Conservation (phyloP, 2,113 vertebrate species). For the Corvus hawaiiensis region DNA sequence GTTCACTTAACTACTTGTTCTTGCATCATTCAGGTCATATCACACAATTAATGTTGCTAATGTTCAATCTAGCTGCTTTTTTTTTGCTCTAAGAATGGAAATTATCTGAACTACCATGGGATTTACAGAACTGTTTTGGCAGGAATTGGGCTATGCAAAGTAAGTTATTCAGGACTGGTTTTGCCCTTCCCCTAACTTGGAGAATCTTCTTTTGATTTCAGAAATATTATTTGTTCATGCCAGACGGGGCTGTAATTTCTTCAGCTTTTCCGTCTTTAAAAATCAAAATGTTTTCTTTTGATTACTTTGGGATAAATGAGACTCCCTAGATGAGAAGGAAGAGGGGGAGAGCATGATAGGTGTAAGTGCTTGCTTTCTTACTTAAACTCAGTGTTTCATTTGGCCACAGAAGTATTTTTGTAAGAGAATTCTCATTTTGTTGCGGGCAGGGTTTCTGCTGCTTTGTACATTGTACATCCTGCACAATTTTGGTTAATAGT, state of each 20-base stretch:
- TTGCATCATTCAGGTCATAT: constrained; percentile 49
- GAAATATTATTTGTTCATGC: not conserved
- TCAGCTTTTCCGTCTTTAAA: not conserved
- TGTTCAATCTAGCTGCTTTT: not conserved
- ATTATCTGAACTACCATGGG: constrained; percentile 39
- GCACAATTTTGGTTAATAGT: not conserved
- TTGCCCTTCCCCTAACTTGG: constrained; percentile 38
- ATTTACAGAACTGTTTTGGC: constrained; percentile 32
- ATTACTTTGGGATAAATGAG: constrained; percentile 28
- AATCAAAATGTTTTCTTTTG: constrained; percentile 3
- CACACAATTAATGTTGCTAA: constrained; percentile 42
- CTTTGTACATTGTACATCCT: not conserved
- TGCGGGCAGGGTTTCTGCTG: constrained; percentile 5
- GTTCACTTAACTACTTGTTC: constrained; percentile 27
- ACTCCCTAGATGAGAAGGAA: not conserved
- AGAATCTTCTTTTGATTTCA: constrained; percentile 36
- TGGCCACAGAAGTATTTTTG: constrained; percentile 13
- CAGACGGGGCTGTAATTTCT: constrained; percentile 4
- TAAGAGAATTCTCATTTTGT: not conserved
- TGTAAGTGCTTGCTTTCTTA: constrained; percentile 14
- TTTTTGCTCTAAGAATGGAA: constrained; percentile 1
- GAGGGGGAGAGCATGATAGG: not conserved
- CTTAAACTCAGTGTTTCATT: constrained; percentile 6
- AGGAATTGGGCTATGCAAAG: constrained; percentile 30
- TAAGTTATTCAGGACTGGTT: constrained; percentile 35